These are phyloP conservation scores for Lepidothrix coronata DNA, from an alignment of 2,113 vertebrate species.

Conservation along the genomic window DNA sequence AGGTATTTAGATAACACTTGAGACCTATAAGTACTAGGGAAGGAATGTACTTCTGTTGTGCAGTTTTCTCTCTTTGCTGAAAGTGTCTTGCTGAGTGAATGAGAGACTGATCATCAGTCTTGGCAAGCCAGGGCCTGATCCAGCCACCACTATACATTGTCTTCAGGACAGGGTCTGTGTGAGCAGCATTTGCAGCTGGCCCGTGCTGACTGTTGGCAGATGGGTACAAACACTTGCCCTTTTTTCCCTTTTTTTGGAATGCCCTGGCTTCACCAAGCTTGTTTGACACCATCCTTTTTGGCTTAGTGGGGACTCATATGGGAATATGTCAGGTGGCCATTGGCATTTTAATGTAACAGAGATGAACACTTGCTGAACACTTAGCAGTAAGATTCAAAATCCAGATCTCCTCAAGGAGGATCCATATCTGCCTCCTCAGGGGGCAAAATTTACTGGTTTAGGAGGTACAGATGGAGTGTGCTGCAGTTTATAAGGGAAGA, in stretches of 20 bases:
- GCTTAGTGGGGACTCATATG: background rate
- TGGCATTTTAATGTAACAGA: background rate
- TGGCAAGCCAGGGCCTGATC: background rate
- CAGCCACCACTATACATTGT: background rate
- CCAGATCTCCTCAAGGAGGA: background rate
- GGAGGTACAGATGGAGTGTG: background rate
- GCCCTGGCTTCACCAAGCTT: background rate
- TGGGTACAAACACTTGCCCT: background rate
- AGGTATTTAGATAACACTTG: background rate
- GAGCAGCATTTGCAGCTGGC: background rate
- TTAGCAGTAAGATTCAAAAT: background rate
- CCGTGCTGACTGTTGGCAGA: background rate
- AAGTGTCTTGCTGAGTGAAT: background rate
- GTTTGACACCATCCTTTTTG: background rate
- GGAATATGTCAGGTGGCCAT: background rate
- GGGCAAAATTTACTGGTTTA: background rate
- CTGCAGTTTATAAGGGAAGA: background rate
- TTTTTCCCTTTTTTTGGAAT: background rate
- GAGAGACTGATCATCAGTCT: background rate
- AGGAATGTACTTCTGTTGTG: background rate
- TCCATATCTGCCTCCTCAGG: background rate
- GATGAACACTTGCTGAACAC: fast-evolving
- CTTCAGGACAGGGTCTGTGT: background rate
- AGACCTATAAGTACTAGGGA: background rate
- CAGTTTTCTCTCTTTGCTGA: background rate